Base-by-base conservation (phyloP, 2,888 invertebrate genomes). In the Apodemia zela region DNA sequence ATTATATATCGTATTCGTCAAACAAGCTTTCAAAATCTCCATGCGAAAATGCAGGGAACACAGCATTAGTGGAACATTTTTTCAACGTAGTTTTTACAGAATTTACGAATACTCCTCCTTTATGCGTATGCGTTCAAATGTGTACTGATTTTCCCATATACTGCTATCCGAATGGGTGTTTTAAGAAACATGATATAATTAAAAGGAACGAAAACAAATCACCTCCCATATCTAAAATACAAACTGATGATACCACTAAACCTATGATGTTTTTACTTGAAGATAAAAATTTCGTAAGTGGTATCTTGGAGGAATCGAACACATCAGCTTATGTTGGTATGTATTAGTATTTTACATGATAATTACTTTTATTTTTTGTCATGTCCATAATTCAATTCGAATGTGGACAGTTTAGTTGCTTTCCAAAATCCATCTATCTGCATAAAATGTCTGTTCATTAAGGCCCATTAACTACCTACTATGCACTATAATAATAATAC, bases 101-200 rank as follows among this genome's bases (percentile, higher is more conserved):
- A 64, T 89, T 88, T 62, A 82, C 83, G 8, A 75, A 68, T 13
- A 74, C 72, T 0, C 84, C 83, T 2, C 89, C 89, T 0, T 73
- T 80, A 0, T 89, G 89, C 47, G 81, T 85, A 0, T 89, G 89
- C 64, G 85, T 89, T 0, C 85, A 87, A 69, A 87, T 88, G 83
- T 89, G 89, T 49, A 63, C 67, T 0, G 76, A 79, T 0, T 85
- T 85, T 64, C 76, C 87, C 0, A 85, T 85, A 0, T 89, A 89
- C 68, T 89, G 89, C 67, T 89, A 88, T 62, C 89, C 89, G 0
- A 88, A 83, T 57, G 85, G 85, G 0, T 89, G 89, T 62, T 71
- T 87, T 3, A 85, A 75, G 64, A 76, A 68, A 65, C 68, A 73
- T 3, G 74, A 76, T 3, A 70, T 49, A n/a, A 74, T 71, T 51